Conservation (phyloP, 2,113 vertebrate genomes). For the Haemorhous mexicanus region DNA sequence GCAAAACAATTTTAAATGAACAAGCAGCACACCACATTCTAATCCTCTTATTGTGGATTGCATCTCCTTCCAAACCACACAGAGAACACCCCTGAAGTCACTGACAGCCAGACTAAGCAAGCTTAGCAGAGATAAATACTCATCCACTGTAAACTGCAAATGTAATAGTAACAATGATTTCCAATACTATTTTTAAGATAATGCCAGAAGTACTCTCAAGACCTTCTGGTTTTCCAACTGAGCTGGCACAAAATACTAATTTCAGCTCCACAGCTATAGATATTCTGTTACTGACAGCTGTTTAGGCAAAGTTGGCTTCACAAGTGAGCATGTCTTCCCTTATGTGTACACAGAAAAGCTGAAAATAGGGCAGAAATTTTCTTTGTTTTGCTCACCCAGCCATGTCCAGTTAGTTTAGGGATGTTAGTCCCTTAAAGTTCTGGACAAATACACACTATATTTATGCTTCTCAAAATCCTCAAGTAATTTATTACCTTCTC, state of each 20-base stretch:
- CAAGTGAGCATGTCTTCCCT: background rate
- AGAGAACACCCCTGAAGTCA: background rate
- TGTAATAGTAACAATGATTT: background rate
- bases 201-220: background rate
- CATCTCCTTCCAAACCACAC: background rate
- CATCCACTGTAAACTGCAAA: background rate
- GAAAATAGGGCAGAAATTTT: background rate
- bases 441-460: background rate
- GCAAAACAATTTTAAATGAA: background rate
- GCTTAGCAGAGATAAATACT: background rate
- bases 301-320: background rate
- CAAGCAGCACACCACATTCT: background rate
- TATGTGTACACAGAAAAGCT: fast-evolving
- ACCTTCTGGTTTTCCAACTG: background rate
- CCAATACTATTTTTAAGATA: background rate
- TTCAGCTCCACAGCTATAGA: background rate
- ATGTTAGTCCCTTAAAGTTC: background rate
- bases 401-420: background rate
- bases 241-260: background rate
- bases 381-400: background rate
- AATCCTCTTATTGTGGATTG: background rate
- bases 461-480: background rate
- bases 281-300: background rate
- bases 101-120: background rate
- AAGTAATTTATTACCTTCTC: background rate